Evolutionary conservation across 1,140 invertebrate genomes (phyloP).

Genomic region (Caenorhabditis elegans): DNA sequence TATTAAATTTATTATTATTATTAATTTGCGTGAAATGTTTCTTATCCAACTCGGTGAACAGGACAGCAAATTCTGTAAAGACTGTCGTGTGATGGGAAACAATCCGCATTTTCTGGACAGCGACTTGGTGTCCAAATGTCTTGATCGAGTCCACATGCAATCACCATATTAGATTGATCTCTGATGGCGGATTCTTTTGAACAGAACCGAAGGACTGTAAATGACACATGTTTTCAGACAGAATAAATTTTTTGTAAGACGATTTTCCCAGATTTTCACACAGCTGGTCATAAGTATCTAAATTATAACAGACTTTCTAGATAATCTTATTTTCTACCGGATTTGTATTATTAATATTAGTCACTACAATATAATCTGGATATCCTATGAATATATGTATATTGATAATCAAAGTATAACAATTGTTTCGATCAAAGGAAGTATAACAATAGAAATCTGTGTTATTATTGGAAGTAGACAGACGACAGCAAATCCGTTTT

Average conservation of each 20-base stretch:
- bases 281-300: too few species aligned
- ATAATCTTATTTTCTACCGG: constrained; percentile 19
- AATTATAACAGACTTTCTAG: too few species aligned
- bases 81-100: constrained; percentile 56
- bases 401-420: too few species aligned
- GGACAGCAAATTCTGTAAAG: constrained; percentile 60
- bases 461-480: constrained; percentile 11
- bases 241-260: too few species aligned
- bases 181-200: constrained; percentile 70
- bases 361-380: too few species aligned
- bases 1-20: not conserved
- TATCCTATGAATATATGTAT: too few species aligned
- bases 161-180: constrained; percentile 56
- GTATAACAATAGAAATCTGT: not conserved
- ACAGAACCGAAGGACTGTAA: constrained; percentile 53
- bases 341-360: constrained; percentile 18
- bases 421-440: not conserved
- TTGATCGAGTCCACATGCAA: constrained; percentile 57
- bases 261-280: too few species aligned
- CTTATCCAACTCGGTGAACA: constrained; percentile 34
- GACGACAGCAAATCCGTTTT: not conserved
- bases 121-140: constrained; percentile 61
- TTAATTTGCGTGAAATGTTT: not conserved
- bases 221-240: not conserved
- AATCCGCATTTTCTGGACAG: constrained; percentile 56